A percentile compares a stretch with the other conserved stretches of the same genome.
Evolutionary conservation across 2,113 vertebrate species (phyloP).

Genomic region (Datnioides undecimradiatus): DNA sequence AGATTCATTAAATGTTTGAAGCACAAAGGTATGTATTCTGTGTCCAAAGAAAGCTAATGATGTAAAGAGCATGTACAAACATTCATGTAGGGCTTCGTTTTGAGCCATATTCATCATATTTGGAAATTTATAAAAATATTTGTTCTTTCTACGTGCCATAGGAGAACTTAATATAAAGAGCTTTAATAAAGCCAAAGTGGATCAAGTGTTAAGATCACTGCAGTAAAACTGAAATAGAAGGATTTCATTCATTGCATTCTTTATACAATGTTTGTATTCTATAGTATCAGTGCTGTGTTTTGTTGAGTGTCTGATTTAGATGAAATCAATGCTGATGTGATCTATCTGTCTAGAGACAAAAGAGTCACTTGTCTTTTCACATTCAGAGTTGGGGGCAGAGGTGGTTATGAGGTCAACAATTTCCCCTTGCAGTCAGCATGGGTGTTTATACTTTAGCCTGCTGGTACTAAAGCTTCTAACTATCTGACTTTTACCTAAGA

Average conservation of each 20-base stretch:
- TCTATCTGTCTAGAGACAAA: not conserved
- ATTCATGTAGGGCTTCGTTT: not conserved
- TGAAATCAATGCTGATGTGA: too few species aligned
- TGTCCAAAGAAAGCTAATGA: not conserved
- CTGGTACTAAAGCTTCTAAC: slow-evolving; percentile 39
- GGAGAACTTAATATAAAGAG: not conserved
- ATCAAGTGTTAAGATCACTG: not conserved
- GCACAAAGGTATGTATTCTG: not conserved
- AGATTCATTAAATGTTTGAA: slow-evolving; percentile 6
- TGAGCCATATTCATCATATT: not conserved
- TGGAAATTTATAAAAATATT: too few species aligned
- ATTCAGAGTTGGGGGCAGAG: slow-evolving; percentile 29
- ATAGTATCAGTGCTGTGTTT: too few species aligned
- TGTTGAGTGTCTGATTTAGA: too few species aligned
- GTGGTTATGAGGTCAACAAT: slow-evolving; percentile 29
- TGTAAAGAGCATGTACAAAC: not conserved
- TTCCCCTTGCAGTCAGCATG: slow-evolving; percentile 16
- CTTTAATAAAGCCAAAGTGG: not conserved
- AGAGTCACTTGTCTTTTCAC: slow-evolving; percentile 26
- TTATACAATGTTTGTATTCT: not conserved
- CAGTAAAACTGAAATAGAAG: not conserved
- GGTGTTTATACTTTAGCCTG: slow-evolving; percentile 41
- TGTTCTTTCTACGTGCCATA: too few species aligned
- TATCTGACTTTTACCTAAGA: slow-evolving; percentile 48
- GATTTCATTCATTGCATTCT: not conserved